Base-by-base conservation (phyloP, 2,797 vertebrate genomes). In the Netta rufina region DNA sequence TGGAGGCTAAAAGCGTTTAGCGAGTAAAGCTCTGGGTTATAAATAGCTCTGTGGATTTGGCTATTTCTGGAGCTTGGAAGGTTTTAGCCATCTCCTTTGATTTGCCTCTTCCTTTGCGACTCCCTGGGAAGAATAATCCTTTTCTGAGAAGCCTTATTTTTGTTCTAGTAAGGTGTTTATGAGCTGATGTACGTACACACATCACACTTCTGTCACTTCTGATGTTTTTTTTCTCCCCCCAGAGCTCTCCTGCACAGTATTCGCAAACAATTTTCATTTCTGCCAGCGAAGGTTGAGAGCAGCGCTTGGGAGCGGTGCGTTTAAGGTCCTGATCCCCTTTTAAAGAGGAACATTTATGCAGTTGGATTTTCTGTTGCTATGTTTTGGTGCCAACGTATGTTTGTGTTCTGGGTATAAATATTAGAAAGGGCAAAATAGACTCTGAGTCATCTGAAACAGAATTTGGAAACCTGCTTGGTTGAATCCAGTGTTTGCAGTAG, bases 381-480 rank as follows among this genome's bases (percentile, higher is more conserved):
- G 86, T 90, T 95, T 96, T 93, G 57, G 54, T 92, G 94, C 74
- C 74, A 90, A 0, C 71, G 54, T 80, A 67, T 87, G 80, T 74
- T 96, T 95, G 82, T 90, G 28, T 92, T 91, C 87, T 88, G 70
- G 47, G 15, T 89, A 82, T 69, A 96, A 95, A 86, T 86, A 87
- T 54, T 93, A 33, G 75, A 33, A 79, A 78, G 86, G 57, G 53
- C 74, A 84, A 87, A 91, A 91, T 22, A 86, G 27, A 66, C 57
- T 58, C 84, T 94, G 95, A 96, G 84, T 93, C 77, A 94, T 87
- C 75, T 67, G 81, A 84, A 94, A 41, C 88, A 83, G 43, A 87
- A 89, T 84, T 89, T 18, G 13, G 74, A 90, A 93, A 70, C 53
- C 43, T 82, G 18, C 41, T 75, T 77, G 36, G 21, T 61, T 91